Evolutionary conservation across 2,113 vertebrate species (phyloP).

Genomic region (Thinocorus orbignyianus): DNA sequence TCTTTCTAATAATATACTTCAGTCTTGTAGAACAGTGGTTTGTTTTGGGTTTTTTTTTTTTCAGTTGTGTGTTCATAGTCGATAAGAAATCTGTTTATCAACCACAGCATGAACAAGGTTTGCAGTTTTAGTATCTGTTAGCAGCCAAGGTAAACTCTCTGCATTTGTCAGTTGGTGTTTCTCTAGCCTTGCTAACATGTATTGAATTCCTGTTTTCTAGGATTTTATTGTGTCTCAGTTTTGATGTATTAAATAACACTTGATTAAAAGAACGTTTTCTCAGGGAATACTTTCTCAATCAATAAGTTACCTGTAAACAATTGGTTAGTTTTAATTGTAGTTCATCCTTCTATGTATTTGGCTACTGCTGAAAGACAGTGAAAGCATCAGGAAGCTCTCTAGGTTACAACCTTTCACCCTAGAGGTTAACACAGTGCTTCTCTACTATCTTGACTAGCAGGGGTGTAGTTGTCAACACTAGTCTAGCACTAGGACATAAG

Average conservation of each 20-base stretch:
- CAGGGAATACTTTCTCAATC: neutral
- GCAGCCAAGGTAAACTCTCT: neutral
- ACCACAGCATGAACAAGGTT: neutral
- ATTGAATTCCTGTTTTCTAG: neutral
- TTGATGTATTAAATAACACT: neutral
- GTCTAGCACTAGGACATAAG: neutral
- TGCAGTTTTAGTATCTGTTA: neutral
- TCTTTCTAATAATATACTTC: neutral
- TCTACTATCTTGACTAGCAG: neutral
- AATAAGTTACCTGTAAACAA: neutral
- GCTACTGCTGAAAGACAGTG: neutral
- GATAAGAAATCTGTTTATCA: neutral
- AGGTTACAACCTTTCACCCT: neutral
- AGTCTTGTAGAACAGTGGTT: neutral
- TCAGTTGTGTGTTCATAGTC: neutral
- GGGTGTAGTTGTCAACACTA: neutral
- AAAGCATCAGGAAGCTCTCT: neutral
- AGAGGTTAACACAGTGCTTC: neutral
- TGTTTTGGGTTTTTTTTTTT: neutral
- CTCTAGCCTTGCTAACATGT: neutral
- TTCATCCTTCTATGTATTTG: neutral
- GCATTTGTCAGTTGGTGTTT: neutral
- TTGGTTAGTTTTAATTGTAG: neutral
- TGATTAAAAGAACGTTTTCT: neutral
- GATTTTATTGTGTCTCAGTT: neutral